A percentile compares a stretch with the other conserved stretches of the same genome.
Evolutionary conservation across 1,140 invertebrate species (phyloP).

Genomic region (Cyrtorhinus lividipennis): DNA sequence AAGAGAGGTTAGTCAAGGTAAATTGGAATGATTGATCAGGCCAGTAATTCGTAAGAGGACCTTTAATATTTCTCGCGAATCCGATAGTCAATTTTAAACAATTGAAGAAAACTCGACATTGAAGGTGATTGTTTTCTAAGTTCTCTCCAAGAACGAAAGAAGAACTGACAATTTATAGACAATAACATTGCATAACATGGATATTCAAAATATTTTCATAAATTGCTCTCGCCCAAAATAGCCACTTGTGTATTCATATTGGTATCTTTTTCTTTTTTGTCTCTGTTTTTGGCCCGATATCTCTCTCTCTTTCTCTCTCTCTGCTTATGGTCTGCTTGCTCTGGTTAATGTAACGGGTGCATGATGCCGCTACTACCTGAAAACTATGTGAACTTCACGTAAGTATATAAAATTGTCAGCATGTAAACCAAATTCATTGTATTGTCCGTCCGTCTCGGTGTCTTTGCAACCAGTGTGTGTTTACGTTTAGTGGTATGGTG

Average conservation of each 20-base stretch:
- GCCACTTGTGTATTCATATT: conserved; percentile 26
- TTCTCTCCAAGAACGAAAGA: too few species aligned
- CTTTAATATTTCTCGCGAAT: too few species aligned
- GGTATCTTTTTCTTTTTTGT: conserved; percentile 29
- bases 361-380: conserved; percentile 45
- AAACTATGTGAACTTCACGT: conserved; percentile 45
- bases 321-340: conserved; percentile 47
- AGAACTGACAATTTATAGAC: too few species aligned
- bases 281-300: conserved; percentile 50
- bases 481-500: conserved; percentile 19
- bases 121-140: too few species aligned
- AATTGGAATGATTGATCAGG: too few species aligned
- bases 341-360: conserved; percentile 53
- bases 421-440: conserved; percentile 8
- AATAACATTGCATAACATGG: too few species aligned
- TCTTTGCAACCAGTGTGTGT: conserved; percentile 18
- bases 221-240: conserved; percentile 1
- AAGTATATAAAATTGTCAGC: conserved; percentile 40
- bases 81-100: too few species aligned
- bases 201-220: too few species aligned
- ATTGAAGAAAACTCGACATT: too few species aligned
- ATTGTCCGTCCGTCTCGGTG: conserved; percentile 17
- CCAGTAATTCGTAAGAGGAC: too few species aligned
- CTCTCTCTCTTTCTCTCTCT: conserved; percentile 40
- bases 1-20: too few species aligned